Conservation (phyloP, 2,113 vertebrate species). For the Myiozetetes cayanensis region DNA sequence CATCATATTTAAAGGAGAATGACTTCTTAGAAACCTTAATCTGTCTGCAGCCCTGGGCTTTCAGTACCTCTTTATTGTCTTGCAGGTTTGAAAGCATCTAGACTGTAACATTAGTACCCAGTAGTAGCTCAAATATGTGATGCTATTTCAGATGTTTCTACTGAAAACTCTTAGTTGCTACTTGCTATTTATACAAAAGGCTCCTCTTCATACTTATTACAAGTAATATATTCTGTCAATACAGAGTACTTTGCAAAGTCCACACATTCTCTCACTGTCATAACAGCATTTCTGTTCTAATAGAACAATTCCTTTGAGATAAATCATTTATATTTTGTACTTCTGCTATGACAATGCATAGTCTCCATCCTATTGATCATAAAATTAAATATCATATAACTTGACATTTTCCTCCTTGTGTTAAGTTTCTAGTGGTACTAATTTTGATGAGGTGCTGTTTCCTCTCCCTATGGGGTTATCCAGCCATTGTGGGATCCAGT, state of each 20-base stretch:
- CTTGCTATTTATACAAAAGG: background rate
- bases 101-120: background rate
- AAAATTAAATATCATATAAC: background rate
- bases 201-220: background rate
- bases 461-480: background rate
- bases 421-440: background rate
- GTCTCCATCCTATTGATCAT: background rate
- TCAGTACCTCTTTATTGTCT: background rate
- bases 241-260: background rate
- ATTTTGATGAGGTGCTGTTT: background rate
- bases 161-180: background rate
- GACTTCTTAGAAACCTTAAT: background rate
- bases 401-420: background rate
- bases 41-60: background rate
- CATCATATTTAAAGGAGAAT: background rate
- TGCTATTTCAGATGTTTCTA: background rate
- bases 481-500: background rate
- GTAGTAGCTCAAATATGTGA: background rate
- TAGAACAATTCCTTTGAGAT: background rate
- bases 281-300: background rate
- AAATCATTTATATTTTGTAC: background rate
- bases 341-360: background rate
- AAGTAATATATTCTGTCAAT: background rate
- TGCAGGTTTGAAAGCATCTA: background rate
- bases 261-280: rapidly evolving